phyloP scores from a whole-genome alignment of 2,888 invertebrate species.

The Thysanoteuthis rhombus region DNA sequence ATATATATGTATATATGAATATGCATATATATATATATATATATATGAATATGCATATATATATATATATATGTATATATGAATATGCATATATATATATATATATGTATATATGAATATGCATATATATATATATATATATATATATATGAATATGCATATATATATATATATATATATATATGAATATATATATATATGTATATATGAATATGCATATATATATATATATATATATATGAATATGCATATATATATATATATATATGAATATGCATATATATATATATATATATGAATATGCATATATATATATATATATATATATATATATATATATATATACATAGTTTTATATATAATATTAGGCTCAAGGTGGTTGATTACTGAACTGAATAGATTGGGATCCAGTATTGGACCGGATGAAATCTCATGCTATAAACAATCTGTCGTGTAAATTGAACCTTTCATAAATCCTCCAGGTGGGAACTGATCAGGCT shows the following conservation, averaged over 20 bases:
- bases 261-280: constrained; percentile 24
- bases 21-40: constrained; percentile 13
- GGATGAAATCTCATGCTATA: no score
- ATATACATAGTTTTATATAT: no score
- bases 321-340: constrained; percentile 1
- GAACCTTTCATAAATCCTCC: no score
- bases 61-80: neutral
- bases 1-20: neutral
- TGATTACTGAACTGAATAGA: no score
- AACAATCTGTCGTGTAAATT: no score
- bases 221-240: constrained; percentile 30
- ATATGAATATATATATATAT: constrained; percentile 27
- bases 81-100: neutral
- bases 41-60: neutral
- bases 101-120: neutral
- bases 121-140: constrained; percentile 13
- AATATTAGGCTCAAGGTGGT: no score
- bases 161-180: constrained; percentile 31
- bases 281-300: constrained; percentile 24
- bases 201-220: constrained; percentile 27
- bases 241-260: constrained; percentile 12
- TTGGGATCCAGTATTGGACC: no score
- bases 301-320: neutral
- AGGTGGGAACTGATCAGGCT: no score
- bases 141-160: constrained; percentile 20